Evolutionary conservation across 2,113 vertebrate species (phyloP).

Genomic region (Corythornis madagascariensis): DNA sequence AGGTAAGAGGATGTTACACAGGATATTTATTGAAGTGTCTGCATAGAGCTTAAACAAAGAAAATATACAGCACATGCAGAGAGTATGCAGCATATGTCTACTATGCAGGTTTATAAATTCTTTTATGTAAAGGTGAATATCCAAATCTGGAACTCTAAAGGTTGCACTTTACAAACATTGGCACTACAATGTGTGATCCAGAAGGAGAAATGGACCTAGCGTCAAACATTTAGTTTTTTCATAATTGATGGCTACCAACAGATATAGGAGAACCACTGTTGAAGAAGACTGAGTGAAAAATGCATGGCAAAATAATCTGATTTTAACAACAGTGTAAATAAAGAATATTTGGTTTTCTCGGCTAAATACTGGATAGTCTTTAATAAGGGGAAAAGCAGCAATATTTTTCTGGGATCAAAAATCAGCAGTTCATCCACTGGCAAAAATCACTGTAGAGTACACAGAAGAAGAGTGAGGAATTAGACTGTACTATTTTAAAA

Average conservation of each 20-base stretch:
- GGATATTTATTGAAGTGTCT: neutral
- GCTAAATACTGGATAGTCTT: neutral
- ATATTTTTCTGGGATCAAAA: slow-evolving; percentile 10
- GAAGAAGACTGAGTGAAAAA: neutral
- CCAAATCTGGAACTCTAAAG: neutral
- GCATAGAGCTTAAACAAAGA: neutral
- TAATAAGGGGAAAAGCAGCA: neutral
- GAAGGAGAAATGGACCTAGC: neutral
- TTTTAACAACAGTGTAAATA: neutral
- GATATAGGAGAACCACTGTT: neutral
- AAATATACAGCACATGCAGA: neutral
- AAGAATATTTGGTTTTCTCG: slow-evolving; percentile 10
- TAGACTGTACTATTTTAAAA: slow-evolving; percentile 36
- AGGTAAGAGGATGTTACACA: neutral
- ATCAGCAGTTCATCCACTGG: neutral
- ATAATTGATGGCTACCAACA: neutral
- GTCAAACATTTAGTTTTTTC: neutral
- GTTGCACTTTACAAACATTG: neutral
- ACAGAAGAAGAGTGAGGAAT: neutral
- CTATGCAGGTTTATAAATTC: neutral
- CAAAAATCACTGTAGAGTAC: neutral
- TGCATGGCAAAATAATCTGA: neutral
- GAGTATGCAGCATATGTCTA: neutral
- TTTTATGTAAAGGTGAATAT: neutral
- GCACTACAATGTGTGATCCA: neutral